Percentiles rank a stretch among this genome's conserved stretches.
phyloP scores from a whole-genome alignment of 1,140 invertebrate genomes.

The Centruroides vittatus region DNA sequence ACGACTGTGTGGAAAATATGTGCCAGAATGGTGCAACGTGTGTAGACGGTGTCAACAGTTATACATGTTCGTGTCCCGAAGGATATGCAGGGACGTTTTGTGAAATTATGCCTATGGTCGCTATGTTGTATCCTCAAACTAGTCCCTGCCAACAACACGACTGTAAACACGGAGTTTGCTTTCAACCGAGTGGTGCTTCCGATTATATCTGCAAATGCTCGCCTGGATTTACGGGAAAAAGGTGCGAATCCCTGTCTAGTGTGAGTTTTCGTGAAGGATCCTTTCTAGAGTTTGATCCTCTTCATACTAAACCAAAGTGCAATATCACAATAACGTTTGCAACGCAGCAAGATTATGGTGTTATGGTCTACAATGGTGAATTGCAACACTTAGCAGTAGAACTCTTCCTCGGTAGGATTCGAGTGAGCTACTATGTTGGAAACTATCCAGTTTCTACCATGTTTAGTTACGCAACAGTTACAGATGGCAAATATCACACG shows the following conservation, averaged over 20 bases:
- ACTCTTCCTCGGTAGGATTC: conserved; percentile 67
- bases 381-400: conserved; percentile 79
- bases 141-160: conserved; percentile 91
- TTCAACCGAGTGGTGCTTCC: conserved; percentile 43
- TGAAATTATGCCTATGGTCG: conserved; percentile 63
- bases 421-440: conserved; percentile 90
- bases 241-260: conserved; percentile 88
- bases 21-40: conserved; percentile 88
- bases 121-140: conserved; percentile 63
- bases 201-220: conserved; percentile 65
- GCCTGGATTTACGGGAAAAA: conserved; percentile 86
- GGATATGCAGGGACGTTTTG: conserved; percentile 89
- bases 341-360: conserved; percentile 64
- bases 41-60: conserved; percentile 82
- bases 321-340: conserved; percentile 90
- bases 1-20: conserved; percentile 81
- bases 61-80: conserved; percentile 73
- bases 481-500: conserved; percentile 70
- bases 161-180: conserved; percentile 92
- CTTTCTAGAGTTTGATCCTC: conserved; percentile 78
- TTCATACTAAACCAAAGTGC: conserved; percentile 60
- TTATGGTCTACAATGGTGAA: conserved; percentile 71
- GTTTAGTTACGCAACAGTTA: conserved; percentile 83
- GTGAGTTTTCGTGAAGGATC: conserved; percentile 85
- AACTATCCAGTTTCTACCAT: conserved; percentile 95